Conservation (phyloP, 2,113 vertebrate species). For the Felis catus region F.catus_Fca126_mat1.0 CM031415.1:158756001-158756500, state of each 20-base stretch:
- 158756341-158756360: background rate
- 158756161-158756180: background rate
- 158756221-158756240: background rate
- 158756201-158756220: background rate
- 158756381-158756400: background rate
- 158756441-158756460: background rate
- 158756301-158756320: background rate
- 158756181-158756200: background rate
- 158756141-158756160: background rate
- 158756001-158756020: slow-evolving; percentile 10
- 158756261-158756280: background rate
- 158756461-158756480: background rate
- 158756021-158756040: background rate
- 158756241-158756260: background rate
- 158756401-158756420: background rate
- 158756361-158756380: background rate
- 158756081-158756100: background rate
- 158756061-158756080: background rate
- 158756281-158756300: background rate
- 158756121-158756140: background rate
- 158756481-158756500: background rate
- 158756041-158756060: background rate
- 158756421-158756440: background rate
- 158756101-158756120: background rate
- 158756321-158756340: background rate